phyloP scores from a whole-genome alignment of 2,113 vertebrate genomes.

The Cryptotis parvus region DNA sequence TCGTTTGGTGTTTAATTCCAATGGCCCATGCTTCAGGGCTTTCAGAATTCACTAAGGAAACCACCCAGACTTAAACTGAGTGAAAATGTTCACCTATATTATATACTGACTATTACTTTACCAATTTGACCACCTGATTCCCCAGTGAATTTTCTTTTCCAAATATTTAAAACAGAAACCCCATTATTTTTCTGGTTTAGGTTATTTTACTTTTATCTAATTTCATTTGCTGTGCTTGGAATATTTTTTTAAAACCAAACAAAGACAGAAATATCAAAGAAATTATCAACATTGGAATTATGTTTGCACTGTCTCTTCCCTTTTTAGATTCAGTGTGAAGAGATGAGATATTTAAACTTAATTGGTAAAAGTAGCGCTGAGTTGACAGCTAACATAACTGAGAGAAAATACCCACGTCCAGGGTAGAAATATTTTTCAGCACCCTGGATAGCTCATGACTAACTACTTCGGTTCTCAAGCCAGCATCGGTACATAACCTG shows the following conservation, averaged over 20 bases:
- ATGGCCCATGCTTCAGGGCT: conserved; percentile 2
- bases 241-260: background rate
- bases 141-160: conserved; percentile 42
- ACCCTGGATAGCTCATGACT: conserved; percentile 78
- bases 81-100: conserved; percentile 21
- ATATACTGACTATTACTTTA: background rate
- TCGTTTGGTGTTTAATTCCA: conserved; percentile 56
- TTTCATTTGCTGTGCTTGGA: no score
- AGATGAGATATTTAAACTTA: conserved; percentile 34
- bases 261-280: conserved; percentile 33
- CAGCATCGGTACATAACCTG: background rate
- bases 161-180: background rate
- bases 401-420: background rate
- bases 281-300: background rate
- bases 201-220: background rate
- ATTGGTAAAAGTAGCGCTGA: conserved; percentile 51
- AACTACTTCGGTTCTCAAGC: background rate
- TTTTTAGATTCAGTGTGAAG: background rate
- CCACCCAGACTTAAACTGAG: background rate
- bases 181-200: background rate
- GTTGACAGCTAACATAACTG: background rate
- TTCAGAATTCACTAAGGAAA: conserved; percentile 27
- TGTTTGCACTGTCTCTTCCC: background rate
- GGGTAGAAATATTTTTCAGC: conserved; percentile 64
- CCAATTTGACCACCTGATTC: conserved; percentile 3